Percentiles rank a stretch among this genome's conserved stretches.
Conservation (phyloP, 2,888 invertebrate genomes). For the Rhopalosiphum nymphaeae region DNA sequence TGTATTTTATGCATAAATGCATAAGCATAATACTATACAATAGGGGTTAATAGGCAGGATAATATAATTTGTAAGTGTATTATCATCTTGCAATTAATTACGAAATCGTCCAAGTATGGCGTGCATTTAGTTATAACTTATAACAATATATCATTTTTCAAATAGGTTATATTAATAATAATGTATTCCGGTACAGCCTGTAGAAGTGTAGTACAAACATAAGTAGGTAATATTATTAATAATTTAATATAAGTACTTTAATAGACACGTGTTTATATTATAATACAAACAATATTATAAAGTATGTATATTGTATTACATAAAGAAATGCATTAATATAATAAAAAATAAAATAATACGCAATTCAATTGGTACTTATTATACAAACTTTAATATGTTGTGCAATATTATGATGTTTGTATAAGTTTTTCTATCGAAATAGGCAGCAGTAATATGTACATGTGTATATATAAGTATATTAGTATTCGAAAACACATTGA, state of each 20-base stretch:
- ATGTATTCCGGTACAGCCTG: not conserved
- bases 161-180: not conserved
- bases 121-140: not conserved
- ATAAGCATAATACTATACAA: not conserved
- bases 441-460: not conserved
- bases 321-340: not conserved
- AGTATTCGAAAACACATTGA: not conserved
- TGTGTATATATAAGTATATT: not conserved
- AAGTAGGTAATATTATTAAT: not conserved
- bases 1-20: not conserved
- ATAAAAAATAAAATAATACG: not conserved
- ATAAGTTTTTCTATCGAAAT: not conserved
- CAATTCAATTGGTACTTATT: not conserved
- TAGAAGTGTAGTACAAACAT: too few relatives aligned
- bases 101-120: not conserved
- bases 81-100: not conserved
- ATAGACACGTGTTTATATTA: not conserved
- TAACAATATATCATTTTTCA: not conserved
- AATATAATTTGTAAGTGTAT: not conserved
- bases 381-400: not conserved
- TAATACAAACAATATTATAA: not conserved
- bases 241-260: not conserved
- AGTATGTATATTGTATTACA: too few relatives aligned
- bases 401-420: not conserved
- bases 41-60: too few relatives aligned